Conservation (phyloP, 2,797 vertebrate species). For the Ctenopoma multispine region DNA sequence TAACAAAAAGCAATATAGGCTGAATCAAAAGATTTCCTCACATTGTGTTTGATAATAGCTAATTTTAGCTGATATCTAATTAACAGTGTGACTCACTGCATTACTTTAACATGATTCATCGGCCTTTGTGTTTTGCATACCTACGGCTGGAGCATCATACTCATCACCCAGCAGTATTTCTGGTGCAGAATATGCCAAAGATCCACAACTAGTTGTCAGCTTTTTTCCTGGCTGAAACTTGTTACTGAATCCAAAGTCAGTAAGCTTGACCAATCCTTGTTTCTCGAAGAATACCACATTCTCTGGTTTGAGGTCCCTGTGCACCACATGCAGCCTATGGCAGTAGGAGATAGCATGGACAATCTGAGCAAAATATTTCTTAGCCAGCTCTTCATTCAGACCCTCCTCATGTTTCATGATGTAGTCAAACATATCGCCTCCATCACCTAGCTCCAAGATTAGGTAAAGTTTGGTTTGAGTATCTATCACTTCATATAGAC, state of each 20-base stretch:
- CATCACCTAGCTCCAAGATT: conserved; percentile 96
- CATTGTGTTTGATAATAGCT: conserved; percentile 17
- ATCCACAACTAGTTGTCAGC: conserved; percentile 97
- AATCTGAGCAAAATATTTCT: conserved; percentile 98
- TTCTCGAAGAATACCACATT: conserved; percentile 99
- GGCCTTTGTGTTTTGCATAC: conserved; percentile 78
- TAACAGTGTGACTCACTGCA: conserved; percentile 32
- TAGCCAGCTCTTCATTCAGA: conserved; percentile 95
- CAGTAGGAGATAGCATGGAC: conserved; percentile 99
- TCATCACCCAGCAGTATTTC: conserved; percentile 98
- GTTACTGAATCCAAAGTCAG: conserved; percentile 99
- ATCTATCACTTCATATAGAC: conserved; percentile 97
- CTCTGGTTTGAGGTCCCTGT: conserved; percentile 97
- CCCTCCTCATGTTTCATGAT: conserved; percentile 99
- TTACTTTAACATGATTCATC: conserved; percentile 27
- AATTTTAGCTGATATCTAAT: conserved; percentile 26
- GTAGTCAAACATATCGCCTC: conserved; percentile 99
- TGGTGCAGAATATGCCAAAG: conserved; percentile 96
- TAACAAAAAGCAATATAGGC: conserved; percentile 12
- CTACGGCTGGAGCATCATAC: conserved; percentile 97
- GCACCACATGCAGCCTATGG: conserved; percentile 97
- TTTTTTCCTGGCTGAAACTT: conserved; percentile 99
- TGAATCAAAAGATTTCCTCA: conserved; percentile 15
- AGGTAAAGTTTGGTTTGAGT: conserved; percentile 99
- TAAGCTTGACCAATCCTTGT: conserved; percentile 97